Base-by-base conservation (phyloP, 1,140 invertebrate species). In the Rhyzopertha dominica region DNA sequence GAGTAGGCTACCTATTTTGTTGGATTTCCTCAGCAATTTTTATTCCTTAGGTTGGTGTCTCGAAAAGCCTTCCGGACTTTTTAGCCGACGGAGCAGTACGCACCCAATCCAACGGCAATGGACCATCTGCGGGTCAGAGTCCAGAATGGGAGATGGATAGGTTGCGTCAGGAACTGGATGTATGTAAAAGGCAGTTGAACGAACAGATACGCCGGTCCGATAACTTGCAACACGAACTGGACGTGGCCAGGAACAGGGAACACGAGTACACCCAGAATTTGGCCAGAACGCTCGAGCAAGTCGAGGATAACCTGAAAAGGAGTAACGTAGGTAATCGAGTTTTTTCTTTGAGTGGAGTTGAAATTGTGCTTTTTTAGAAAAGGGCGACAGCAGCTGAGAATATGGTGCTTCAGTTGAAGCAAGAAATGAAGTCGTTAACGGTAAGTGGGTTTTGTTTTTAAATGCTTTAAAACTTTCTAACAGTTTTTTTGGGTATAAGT, bases 21-120 rank as follows among this genome's bases (percentile, higher is more conserved):
- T n/a, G n/a, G n/a, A n/a, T n/a, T n/a, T n/a, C n/a, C n/a, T n/a
- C n/a, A n/a, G n/a, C 28, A 41, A 38, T 39, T 8, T 34, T 12
- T 13, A n/a, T 50, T 49, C 26, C 14, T 25, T 36, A 63, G 61
- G 37, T 66, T 10, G 72, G 62, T 30, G 66, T 73, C n/a, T 71
- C 75, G 5, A 79, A 81, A 63, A 78, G 79, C 61, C 67, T 84
- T 35, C 82, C 82, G 12, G 82, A 85, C 54, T 85, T 85, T 65
- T 69, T 85, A 22, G 81, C 79, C 10, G 82, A 85, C 62, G 81
- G 81, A 8, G 80, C 82, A 9, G 82, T 84, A 47, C 68, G 66
- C 19, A 62, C 63, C 18, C 63, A 63, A 43, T 48, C 54, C 35
- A 13, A 40, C 17, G 56, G 58, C 36, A 31, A 47, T n/a, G 43